Conservation (phyloP, 2,888 invertebrate genomes). For the Andrena chrysosceles region DNA sequence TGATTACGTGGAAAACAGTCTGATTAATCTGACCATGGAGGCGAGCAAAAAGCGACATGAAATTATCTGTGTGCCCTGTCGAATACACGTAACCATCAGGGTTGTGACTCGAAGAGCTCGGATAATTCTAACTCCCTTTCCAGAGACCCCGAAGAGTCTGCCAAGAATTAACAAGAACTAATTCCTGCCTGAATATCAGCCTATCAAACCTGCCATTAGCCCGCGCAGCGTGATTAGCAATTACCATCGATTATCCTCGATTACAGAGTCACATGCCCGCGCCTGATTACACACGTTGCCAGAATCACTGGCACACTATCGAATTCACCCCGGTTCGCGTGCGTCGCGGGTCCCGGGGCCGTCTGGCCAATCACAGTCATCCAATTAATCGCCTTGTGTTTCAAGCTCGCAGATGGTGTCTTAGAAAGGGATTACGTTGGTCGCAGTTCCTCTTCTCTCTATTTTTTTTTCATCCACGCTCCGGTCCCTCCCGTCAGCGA, state of each 20-base stretch:
- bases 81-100: conserved; percentile 23
- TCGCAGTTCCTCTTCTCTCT: not conserved
- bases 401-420: conserved; percentile 7
- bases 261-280: not conserved
- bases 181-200: not conserved
- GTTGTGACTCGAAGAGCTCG: not conserved
- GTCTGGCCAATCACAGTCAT: conserved; percentile 8
- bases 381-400: conserved; percentile 1
- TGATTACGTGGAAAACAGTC: conserved; percentile 33
- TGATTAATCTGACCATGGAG: conserved; percentile 41
- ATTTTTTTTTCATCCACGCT: not conserved
- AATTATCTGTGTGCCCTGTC: conserved; percentile 21
- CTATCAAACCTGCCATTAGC: not conserved
- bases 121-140: too few species aligned
- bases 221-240: not conserved
- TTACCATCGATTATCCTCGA: conserved; percentile 4
- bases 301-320: not conserved
- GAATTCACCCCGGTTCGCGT: not conserved
- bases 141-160: not conserved
- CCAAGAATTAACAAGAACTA: not conserved
- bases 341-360: not conserved
- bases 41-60: conserved; percentile 21
- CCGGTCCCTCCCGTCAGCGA: conserved; percentile 22
- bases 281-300: not conserved
- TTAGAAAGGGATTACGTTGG: not conserved